Evolutionary conservation across 2,797 vertebrate genomes (phyloP), one percentile per base, ranked within the genome.

Genomic region (Pristis pectinata): DNA sequence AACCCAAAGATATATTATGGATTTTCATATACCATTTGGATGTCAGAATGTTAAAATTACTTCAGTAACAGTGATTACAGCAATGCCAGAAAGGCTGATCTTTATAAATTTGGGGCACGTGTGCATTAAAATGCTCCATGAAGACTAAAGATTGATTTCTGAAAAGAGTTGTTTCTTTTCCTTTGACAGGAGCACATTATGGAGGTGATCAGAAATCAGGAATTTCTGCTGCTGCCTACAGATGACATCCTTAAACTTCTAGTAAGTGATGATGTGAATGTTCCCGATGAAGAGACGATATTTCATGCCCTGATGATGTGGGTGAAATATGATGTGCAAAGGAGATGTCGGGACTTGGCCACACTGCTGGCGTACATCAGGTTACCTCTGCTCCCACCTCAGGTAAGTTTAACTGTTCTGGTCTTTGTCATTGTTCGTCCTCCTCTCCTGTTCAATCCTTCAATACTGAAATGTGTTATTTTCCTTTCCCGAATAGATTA

Each of bases 221-320:
- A 98, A 94, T 98, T 98, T 96, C 96, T 98, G 95, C 96, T 98
- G 94, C 96, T 98, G 80, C 97, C 97, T 0, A 97, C 97, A 0
- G 97, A 97, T 79, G 97, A 97, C 82, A 97, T 98, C 41, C 97
- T 97, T 95, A 97, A 97, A 95, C 97, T 98, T 72, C 96, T 98
- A 95, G 97, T 97, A 94, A 97, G 97, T 95, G 97, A 98, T 94
- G 97, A 98, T 95, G 97, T 98, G 74, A 97, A 98, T 17, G 97
- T 98, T 95, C 97, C 97, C 30, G 97, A 97, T 96, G 97, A 98
- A 96, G 97, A 98, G 95, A 97, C 97, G 17, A 97, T 98, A 95
- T 98, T 98, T 94, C 97, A 97, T 95, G 97, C 97, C 89, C 96
- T 98, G 95, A 97, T 98, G 97, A 97, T 97, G 96, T 98, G 97